These are phyloP conservation scores for Blera fallax DNA, from an alignment of 2,888 invertebrate genomes.

Conservation along the genomic window DNA sequence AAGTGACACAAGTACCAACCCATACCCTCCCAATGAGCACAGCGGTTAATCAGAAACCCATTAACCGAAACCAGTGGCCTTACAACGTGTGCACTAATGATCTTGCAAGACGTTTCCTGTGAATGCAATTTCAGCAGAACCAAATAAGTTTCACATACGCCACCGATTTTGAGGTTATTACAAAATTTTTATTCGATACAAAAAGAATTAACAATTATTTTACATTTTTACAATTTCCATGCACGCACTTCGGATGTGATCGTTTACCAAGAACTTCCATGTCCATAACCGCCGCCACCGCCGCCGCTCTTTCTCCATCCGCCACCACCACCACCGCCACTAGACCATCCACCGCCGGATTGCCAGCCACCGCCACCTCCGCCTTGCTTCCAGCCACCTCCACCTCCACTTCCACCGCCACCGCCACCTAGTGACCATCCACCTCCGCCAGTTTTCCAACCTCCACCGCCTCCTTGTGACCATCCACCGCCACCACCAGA, in stretches of 20 bases:
- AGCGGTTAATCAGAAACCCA: background rate
- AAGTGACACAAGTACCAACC: no score
- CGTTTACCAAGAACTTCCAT: constrained; percentile 51
- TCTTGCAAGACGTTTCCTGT: background rate
- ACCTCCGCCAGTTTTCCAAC: constrained; percentile 53
- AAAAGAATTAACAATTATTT: constrained; percentile 45
- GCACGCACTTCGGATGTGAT: constrained; percentile 34
- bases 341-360: constrained; percentile 73
- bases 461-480: constrained; percentile 69
- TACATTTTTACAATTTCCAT: constrained; percentile 61
- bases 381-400: constrained; percentile 68
- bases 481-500: constrained; percentile 69
- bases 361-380: constrained; percentile 71
- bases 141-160: background rate
- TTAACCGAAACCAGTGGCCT: background rate
- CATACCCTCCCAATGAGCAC: no score
- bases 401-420: constrained; percentile 66
- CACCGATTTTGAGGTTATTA: background rate
- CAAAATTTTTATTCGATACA: constrained; percentile 43
- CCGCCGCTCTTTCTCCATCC: constrained; percentile 18
- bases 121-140: background rate
- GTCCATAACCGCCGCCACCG: constrained; percentile 36
- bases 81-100: background rate
- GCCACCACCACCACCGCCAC: constrained; percentile 50
- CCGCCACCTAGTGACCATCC: constrained; percentile 51